Evolutionary conservation across 2,888 invertebrate genomes (phyloP).

Genomic region (Anarsia innoxiella): DNA sequence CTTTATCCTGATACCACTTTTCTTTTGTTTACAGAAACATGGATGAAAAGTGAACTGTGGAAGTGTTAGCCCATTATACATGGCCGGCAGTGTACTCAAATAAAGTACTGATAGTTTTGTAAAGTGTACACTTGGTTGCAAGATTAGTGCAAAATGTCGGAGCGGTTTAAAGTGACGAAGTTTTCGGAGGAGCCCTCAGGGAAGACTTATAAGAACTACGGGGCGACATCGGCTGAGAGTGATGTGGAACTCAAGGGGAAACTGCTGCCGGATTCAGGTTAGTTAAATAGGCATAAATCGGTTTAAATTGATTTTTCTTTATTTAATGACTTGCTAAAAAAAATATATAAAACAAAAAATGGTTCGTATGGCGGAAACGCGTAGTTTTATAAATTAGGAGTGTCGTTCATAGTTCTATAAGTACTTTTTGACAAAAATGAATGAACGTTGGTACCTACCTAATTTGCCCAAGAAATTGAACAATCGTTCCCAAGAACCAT

Average conservation of each 20-base stretch:
- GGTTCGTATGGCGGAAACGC: too few relatives aligned
- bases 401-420: too few relatives aligned
- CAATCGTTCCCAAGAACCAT: background rate
- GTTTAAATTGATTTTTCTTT: too few relatives aligned
- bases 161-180: constrained; percentile 77
- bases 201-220: constrained; percentile 73
- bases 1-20: too few relatives aligned
- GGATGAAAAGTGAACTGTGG: background rate
- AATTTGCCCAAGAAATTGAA: background rate
- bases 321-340: too few relatives aligned
- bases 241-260: constrained; percentile 64
- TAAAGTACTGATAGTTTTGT: background rate
- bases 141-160: constrained; percentile 64
- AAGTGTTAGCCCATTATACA: background rate
- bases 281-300: constrained; percentile 17
- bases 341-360: too few relatives aligned
- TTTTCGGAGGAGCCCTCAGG: constrained; percentile 72
- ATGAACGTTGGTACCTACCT: too few relatives aligned
- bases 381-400: too few relatives aligned
- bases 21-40: too few relatives aligned
- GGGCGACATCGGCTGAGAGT: constrained; percentile 71
- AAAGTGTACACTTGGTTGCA: constrained; percentile 17
- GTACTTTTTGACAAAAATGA: too few relatives aligned
- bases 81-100: background rate
- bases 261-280: constrained; percentile 60